A percentile compares a stretch with the other conserved stretches of the same genome.
These are phyloP conservation scores for Stenopsyche tienmushanensis DNA, from an alignment of 1,140 invertebrate species.

Conservation along the genomic window DNA sequence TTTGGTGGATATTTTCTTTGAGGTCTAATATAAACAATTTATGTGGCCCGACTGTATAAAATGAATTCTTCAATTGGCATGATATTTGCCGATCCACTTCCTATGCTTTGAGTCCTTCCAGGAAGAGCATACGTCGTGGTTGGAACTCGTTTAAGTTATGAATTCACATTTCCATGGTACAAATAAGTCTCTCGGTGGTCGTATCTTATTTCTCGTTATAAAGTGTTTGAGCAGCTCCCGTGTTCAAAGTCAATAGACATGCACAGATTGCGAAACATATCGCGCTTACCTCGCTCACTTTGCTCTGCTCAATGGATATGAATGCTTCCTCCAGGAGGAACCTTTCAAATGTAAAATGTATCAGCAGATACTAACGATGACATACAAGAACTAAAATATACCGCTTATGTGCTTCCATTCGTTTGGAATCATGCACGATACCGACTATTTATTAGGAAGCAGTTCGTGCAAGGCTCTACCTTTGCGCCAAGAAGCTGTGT, in stretches of 20 bases:
- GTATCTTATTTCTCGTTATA: background rate
- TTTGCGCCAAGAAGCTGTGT: too few species aligned
- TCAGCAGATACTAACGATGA: background rate
- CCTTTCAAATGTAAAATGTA: background rate
- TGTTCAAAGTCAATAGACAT: constrained; percentile 35
- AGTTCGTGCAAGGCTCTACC: too few species aligned
- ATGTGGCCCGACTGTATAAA: too few species aligned
- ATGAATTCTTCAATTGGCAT: too few species aligned
- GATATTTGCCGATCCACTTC: too few species aligned
- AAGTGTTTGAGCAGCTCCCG: background rate
- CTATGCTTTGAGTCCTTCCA: too few species aligned
- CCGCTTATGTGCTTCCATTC: background rate
- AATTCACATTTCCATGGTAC: background rate
- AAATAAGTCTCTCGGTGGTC: background rate
- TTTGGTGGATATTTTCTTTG: too few species aligned
- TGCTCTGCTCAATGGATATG: too few species aligned
- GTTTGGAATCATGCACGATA: background rate
- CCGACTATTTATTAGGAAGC: background rate
- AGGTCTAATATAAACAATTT: too few species aligned
- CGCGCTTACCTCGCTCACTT: constrained; percentile 12
- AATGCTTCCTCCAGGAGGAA: background rate
- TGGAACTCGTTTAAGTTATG: background rate
- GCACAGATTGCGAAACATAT: constrained; percentile 33
- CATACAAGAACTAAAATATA: background rate
- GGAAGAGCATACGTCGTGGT: background rate